A percentile compares a stretch with the other conserved stretches of the same genome.
phyloP scores from a whole-genome alignment of 2,113 vertebrate species.

The Benitochromis conjunctus region DNA sequence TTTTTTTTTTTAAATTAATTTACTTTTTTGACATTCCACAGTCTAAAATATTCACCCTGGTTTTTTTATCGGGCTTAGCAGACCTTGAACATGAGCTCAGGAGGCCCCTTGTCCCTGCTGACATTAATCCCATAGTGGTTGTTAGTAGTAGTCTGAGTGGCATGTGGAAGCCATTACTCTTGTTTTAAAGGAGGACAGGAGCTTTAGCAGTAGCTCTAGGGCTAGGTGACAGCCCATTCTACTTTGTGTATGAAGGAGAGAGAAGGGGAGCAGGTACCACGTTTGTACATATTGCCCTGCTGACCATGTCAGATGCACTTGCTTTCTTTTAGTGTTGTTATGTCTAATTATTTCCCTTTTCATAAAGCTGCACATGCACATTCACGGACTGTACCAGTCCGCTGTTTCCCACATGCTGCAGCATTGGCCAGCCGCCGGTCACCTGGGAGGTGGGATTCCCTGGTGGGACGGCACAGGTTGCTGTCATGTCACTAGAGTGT shows the following conservation, averaged over 20 bases:
- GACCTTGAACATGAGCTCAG: conserved; percentile 65
- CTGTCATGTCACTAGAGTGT: conserved; percentile 72
- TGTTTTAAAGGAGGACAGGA: conserved; percentile 63
- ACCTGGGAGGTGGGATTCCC: conserved; percentile 65
- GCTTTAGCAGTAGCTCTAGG: conserved; percentile 44
- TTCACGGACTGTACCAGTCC: conserved; percentile 13
- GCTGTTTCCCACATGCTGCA: conserved; percentile 20
- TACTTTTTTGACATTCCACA: conserved; percentile 29
- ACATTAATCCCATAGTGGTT: conserved; percentile 67
- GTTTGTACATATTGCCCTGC: conserved; percentile 34
- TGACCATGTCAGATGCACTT: conserved; percentile 14
- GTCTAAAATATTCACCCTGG: conserved; percentile 58
- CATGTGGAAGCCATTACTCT: conserved; percentile 75
- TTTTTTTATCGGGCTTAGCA: conserved; percentile 62
- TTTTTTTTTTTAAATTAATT: not conserved
- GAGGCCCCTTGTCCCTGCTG: conserved; percentile 61
- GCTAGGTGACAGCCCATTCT: conserved; percentile 32
- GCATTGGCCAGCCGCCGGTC: conserved; percentile 34
- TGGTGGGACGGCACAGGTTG: conserved; percentile 67
- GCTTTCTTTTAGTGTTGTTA: conserved; percentile 1
- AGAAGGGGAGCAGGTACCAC: not conserved
- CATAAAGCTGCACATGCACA: not conserved
- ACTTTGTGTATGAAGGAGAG: conserved; percentile 26
- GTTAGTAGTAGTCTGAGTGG: conserved; percentile 65
- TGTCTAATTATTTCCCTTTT: not conserved